These are phyloP conservation scores for Valencia hispanica DNA, from an alignment of 2,797 vertebrate species.

Conservation along the genomic window DNA sequence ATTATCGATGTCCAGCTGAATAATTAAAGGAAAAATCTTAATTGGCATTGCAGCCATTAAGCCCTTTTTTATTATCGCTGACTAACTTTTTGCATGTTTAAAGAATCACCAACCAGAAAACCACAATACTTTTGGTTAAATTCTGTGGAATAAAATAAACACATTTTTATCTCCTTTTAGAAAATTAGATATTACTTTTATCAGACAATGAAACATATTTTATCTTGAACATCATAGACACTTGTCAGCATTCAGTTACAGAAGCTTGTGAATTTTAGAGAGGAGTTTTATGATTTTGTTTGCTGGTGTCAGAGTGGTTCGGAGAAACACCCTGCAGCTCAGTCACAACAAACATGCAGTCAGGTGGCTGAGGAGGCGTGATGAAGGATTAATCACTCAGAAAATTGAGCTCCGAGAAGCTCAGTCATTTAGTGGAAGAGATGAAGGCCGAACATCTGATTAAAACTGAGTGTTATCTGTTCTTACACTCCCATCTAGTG, in stretches of 20 bases:
- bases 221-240: background rate
- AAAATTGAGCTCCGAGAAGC: conserved; percentile 29
- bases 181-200: background rate
- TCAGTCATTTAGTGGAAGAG: conserved; percentile 16
- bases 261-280: background rate
- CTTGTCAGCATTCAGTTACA: too few species aligned
- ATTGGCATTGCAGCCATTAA: too few species aligned
- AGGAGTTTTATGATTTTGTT: background rate
- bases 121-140: too few species aligned
- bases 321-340: conserved; percentile 9
- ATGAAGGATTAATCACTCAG: conserved; percentile 29
- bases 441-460: conserved; percentile 6
- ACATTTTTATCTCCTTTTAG: too few species aligned
- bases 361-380: conserved; percentile 27
- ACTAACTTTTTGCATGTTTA: too few species aligned
- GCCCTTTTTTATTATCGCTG: too few species aligned
- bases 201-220: too few species aligned
- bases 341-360: background rate
- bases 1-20: too few species aligned
- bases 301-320: conserved; percentile 10
- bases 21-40: too few species aligned
- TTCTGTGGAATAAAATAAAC: background rate
- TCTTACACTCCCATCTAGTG: background rate
- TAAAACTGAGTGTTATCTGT: background rate
- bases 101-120: too few species aligned